phyloP scores from a whole-genome alignment of 2,797 vertebrate species.

The Mallotus villosus region DNA sequence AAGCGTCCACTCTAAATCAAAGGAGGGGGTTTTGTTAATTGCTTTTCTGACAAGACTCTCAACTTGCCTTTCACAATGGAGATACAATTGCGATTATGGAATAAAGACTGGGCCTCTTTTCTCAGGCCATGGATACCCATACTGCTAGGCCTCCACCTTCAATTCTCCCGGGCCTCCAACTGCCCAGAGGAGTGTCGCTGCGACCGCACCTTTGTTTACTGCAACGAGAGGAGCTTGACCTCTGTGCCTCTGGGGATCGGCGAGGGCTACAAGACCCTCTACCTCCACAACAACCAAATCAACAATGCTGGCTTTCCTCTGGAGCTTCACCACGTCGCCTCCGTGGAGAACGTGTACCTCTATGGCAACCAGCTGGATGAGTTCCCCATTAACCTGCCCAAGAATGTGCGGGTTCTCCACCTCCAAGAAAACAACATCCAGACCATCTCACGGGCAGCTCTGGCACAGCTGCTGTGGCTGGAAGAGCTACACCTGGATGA shows the following conservation, averaged over 20 bases:
- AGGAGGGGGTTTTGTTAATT: conserved; percentile 24
- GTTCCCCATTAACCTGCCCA: conserved; percentile 93
- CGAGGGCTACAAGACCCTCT: conserved; percentile 93
- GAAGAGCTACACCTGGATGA: conserved; percentile 93
- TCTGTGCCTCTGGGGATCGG: conserved; percentile 96
- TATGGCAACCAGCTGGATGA: conserved; percentile 95
- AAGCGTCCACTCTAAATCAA: conserved; percentile 36
- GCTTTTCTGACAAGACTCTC: conserved; percentile 9
- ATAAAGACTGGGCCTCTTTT: conserved; percentile 78
- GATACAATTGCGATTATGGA: conserved; percentile 80
- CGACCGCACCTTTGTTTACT: conserved; percentile 94
- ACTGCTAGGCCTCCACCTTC: conserved; percentile 84
- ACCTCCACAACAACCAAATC: conserved; percentile 98
- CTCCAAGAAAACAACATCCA: conserved; percentile 98
- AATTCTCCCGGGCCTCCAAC: conserved; percentile 78
- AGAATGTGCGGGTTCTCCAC: conserved; percentile 88
- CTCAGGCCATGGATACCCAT: conserved; percentile 86
- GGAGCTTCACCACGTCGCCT: conserved; percentile 87
- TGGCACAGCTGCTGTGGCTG: conserved; percentile 87
- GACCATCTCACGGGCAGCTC: conserved; percentile 87
- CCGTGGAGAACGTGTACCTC: conserved; percentile 92
- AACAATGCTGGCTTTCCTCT: conserved; percentile 92
- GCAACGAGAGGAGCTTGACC: conserved; percentile 94
- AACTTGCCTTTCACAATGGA: conserved; percentile 79
- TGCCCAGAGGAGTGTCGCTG: conserved; percentile 94